Percentiles rank a stretch among this genome's conserved stretches.
Evolutionary conservation across 2,113 vertebrate species (phyloP).

Genomic region (Cercopithecus mona): DNA sequence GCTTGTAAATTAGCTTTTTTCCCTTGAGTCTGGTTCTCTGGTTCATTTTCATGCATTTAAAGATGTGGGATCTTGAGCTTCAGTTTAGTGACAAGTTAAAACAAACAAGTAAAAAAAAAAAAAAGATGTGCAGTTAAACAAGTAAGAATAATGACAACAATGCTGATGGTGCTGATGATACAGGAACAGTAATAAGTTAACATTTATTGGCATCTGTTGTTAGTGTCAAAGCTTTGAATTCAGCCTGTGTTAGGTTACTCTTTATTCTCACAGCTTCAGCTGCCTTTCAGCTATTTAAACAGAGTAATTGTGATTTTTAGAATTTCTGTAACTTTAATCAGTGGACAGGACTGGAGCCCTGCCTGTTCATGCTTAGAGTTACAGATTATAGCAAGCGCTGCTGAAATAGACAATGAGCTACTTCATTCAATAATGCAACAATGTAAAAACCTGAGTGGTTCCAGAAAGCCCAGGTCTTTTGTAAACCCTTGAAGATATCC

Average conservation of each 20-base stretch:
- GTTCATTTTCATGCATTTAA: not conserved
- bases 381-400: constrained; percentile 21
- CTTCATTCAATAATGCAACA: constrained; percentile 37
- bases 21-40: not conserved
- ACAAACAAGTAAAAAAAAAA: too few relatives aligned
- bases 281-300: not conserved
- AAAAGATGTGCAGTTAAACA: not conserved
- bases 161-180: not conserved
- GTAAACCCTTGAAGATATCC: not conserved
- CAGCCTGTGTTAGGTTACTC: not conserved
- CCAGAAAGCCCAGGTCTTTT: constrained; percentile 37
- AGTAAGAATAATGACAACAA: not conserved
- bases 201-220: too few relatives aligned
- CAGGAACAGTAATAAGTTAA: too few relatives aligned
- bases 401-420: constrained; percentile 40
- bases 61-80: not conserved
- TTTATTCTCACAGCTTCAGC: not conserved
- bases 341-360: not conserved
- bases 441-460: constrained; percentile 11
- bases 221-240: not conserved
- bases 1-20: not conserved
- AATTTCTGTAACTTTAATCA: constrained; percentile 51
- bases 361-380: not conserved
- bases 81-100: too few relatives aligned
- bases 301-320: not conserved